A percentile compares a stretch with the other conserved stretches of the same genome.
Evolutionary conservation across 64 coral and sea anemone genomes (phyloP).

Genomic region (Pocillopora damicornis): DNA sequence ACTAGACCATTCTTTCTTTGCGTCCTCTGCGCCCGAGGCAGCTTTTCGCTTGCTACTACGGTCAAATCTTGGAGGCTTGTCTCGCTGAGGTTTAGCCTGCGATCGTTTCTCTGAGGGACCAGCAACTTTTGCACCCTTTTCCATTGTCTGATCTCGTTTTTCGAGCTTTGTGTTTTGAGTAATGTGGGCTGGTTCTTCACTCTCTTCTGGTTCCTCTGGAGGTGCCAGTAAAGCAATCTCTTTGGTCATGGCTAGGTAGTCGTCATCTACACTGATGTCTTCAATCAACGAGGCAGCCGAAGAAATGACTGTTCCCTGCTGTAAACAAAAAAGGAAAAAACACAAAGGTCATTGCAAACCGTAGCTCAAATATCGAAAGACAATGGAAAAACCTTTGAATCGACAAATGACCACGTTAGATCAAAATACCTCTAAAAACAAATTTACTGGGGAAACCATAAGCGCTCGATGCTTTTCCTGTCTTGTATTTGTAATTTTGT

Average conservation of each 20-base stretch:
- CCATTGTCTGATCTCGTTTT: constrained; percentile 15
- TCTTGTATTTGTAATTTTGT: not conserved
- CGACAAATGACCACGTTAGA: too few species aligned
- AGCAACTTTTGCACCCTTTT: constrained; percentile 1
- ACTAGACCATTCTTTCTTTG: constrained; percentile 30
- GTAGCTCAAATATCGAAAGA: not conserved
- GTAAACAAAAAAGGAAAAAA: not conserved
- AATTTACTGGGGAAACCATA: not conserved
- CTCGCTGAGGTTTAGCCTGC: constrained; percentile 78
- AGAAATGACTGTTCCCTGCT: constrained; percentile 37
- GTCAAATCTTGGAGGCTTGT: constrained; percentile 81
- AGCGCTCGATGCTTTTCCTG: not conserved
- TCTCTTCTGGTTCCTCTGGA: constrained; percentile 59
- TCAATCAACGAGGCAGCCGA: constrained; percentile 19
- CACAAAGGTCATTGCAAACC: not conserved
- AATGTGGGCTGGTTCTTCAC: constrained; percentile 18
- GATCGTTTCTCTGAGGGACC: constrained; percentile 40
- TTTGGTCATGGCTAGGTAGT: constrained; percentile 57
- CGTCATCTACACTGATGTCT: constrained; percentile 51
- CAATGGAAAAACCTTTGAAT: too few species aligned
- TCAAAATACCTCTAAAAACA: not conserved
- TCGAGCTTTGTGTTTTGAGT: not conserved
- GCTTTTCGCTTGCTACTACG: constrained; percentile 56
- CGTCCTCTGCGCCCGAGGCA: constrained; percentile 24
- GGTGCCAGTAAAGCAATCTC: constrained; percentile 59